Base-by-base conservation (phyloP, 2,797 vertebrate genomes). In the Lacerta viridis region DNA sequence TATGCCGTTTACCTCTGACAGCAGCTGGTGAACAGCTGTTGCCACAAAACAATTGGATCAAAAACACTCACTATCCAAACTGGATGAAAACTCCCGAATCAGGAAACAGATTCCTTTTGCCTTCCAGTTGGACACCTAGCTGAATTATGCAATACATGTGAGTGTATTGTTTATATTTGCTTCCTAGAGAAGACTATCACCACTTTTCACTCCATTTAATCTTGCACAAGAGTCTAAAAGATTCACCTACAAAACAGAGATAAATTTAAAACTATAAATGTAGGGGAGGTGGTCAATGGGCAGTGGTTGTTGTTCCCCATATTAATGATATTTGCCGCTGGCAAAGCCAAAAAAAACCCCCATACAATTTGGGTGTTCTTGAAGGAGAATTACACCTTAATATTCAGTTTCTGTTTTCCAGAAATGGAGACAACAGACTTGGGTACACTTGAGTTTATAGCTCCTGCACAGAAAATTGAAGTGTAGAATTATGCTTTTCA, bases 351-450 rank as follows among this genome's bases (percentile, higher is more conserved):
- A 55, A 18, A 50, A 8, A 29, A 6, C 83, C 17, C 3, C 9
- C 10, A 9, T 55, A 55, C 13, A 55, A 55, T 6, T 23, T 4
- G 15, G 87, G 46, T 82, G 61, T 80, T 78, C 59, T 88, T 7
- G 71, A 84, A 33, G 86, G 77, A 36, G 36, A 64, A 84, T 13
- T 90, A 83, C 71, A 69, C 1, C 33, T 80, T 1, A 87, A 27
- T 7, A 11, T 20, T 85, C 61, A 79, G 77, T 36, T 29, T 66
- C 11, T 33, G 7, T 90, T 36, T 84, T 80, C 55, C 81, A 84
- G 84, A 93, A 92, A 91, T 36, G 43, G 90, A 76, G 43, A 93
- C 46, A 68, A 87, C 36, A 72, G 36, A 69, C 80, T 84, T 77
- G 71, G 84, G 33, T 74, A 76, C 46, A n/a, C 15, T 39, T 59